A percentile compares a stretch with the other conserved stretches of the same genome.
phyloP scores from a whole-genome alignment of 2,888 invertebrate genomes.

The Megastigmus dorsalis region DNA sequence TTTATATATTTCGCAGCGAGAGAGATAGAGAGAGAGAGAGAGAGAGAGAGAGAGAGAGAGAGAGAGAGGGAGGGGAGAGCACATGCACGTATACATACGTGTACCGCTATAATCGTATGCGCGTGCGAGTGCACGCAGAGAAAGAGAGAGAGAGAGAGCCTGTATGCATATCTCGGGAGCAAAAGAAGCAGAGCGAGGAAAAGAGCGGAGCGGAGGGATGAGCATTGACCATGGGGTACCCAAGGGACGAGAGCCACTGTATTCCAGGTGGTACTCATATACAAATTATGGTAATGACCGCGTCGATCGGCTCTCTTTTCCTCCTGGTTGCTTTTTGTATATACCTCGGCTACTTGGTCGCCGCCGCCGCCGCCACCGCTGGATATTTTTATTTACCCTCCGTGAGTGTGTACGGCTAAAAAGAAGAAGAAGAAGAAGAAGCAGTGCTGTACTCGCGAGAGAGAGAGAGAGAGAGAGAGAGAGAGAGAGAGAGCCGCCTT shows the following conservation, averaged over 20 bases:
- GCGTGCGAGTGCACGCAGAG: too few species aligned
- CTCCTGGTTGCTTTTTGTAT: constrained; percentile 1
- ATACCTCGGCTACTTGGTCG: constrained; percentile 17
- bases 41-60: not conserved
- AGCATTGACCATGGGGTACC: constrained; percentile 62
- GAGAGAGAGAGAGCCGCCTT: constrained; percentile 40
- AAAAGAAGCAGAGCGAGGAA: too few species aligned
- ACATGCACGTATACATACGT: constrained; percentile 32
- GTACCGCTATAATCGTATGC: constrained; percentile 53
- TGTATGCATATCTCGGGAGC: constrained; percentile 29
- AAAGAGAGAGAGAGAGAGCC: not conserved
- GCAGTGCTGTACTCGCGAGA: constrained; percentile 1
- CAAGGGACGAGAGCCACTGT: constrained; percentile 47
- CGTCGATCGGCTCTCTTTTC: constrained; percentile 56
- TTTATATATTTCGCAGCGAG: not conserved
- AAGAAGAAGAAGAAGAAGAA: not conserved
- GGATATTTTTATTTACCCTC: constrained; percentile 46
- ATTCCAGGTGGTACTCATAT: constrained; percentile 69
- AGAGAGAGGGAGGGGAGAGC: constrained; percentile 2
- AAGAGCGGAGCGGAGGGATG: too few species aligned
- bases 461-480: too few species aligned
- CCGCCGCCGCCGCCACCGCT: constrained; percentile 18
- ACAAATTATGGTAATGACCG: constrained; percentile 71
- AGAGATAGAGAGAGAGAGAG: not conserved
- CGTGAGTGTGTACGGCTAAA: not conserved